phyloP scores from a whole-genome alignment of 2,888 invertebrate genomes.

The Serrognathus titanus region DNA sequence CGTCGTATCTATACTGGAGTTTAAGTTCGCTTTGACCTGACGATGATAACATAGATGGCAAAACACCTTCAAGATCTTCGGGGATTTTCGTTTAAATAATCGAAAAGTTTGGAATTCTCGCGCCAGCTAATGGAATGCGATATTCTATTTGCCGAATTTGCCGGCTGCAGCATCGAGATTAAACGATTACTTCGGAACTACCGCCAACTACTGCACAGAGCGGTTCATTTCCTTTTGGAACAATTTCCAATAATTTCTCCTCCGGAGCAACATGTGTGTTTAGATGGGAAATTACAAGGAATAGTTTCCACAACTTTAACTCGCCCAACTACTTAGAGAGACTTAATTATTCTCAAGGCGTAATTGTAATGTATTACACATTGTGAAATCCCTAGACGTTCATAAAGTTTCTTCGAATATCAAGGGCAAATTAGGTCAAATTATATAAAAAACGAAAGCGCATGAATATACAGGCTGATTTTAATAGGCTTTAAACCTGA shows the following conservation, averaged over 20 bases:
- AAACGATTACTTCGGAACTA: not conserved
- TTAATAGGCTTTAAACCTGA: too few relatives aligned
- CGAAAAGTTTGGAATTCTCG: slow-evolving; percentile 14
- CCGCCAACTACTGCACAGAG: not conserved
- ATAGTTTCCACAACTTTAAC: slow-evolving; percentile 1
- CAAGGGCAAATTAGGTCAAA: too few relatives aligned
- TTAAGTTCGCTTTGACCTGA: slow-evolving; percentile 15
- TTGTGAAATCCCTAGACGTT: too few relatives aligned
- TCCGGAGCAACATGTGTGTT: slow-evolving; percentile 1
- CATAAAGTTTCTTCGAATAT: too few relatives aligned
- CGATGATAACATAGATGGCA: not conserved
- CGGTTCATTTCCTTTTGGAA: not conserved
- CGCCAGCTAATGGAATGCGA: slow-evolving; percentile 5
- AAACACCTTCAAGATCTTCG: not conserved
- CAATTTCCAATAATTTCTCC: slow-evolving; percentile 1
- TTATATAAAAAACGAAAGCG: too few relatives aligned
- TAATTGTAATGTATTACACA: not conserved
- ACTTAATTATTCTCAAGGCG: not conserved
- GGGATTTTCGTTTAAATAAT: slow-evolving; percentile 19
- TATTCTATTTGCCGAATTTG: slow-evolving; percentile 4
- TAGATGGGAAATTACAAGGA: slow-evolving; percentile 2
- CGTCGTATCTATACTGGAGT: slow-evolving; percentile 14
- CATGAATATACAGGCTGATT: too few relatives aligned
- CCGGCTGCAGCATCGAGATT: not conserved
- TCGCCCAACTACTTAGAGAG: not conserved